Evolutionary conservation across 2,113 vertebrate genomes (phyloP).

Genomic region (Centropus bengalensis): DNA sequence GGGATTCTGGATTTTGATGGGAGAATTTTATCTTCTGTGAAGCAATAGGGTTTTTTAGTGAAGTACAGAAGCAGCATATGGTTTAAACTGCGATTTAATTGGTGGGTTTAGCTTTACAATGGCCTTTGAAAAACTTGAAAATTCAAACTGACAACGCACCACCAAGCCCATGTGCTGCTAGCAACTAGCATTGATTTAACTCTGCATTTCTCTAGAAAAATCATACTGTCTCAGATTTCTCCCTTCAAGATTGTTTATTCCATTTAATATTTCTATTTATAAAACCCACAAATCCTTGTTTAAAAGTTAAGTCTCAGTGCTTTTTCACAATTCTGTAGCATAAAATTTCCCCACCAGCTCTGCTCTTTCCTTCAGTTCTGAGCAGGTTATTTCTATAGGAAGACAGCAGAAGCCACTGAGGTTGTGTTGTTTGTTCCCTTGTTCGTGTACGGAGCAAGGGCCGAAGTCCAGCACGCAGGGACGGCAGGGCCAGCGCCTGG

Average conservation of each 20-base stretch:
- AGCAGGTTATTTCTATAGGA: background rate
- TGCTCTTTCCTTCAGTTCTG: background rate
- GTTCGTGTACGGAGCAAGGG: background rate
- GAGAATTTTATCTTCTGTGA: background rate
- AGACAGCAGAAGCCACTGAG: background rate
- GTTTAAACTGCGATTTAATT: background rate
- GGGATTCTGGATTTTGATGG: background rate
- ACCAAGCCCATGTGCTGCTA: background rate
- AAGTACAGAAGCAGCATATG: background rate
- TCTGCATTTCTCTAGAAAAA: background rate
- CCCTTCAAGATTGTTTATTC: background rate
- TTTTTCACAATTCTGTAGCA: background rate
- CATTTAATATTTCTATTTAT: background rate
- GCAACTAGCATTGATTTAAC: background rate
- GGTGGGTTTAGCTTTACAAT: constrained; percentile 15
- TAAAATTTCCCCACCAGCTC: background rate
- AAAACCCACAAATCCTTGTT: background rate
- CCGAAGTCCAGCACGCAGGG: background rate
- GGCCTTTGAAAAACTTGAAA: background rate
- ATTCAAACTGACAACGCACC: background rate
- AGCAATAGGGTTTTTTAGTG: background rate
- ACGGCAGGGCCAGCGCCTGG: background rate
- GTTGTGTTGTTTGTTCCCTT: constrained; percentile 9
- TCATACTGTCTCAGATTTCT: background rate
- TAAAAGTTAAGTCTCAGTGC: background rate